These are phyloP conservation scores for Aleadryas rufinucha DNA, from an alignment of 2,113 vertebrate species.

Conservation along the genomic window DNA sequence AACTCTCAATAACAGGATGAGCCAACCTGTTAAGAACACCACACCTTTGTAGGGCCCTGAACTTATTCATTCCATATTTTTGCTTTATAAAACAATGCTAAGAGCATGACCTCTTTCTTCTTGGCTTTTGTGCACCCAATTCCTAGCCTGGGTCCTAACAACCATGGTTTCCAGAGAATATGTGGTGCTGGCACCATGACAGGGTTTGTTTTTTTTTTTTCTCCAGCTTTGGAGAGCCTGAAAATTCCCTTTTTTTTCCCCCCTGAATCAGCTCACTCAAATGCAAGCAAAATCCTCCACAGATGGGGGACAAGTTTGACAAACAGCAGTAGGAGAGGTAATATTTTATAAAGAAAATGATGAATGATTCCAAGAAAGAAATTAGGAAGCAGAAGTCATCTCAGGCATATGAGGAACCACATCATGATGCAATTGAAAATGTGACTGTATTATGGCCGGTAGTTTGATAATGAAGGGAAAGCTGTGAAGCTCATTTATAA, in stretches of 20 bases:
- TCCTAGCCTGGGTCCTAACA: neutral
- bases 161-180: neutral
- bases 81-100: neutral
- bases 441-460: neutral
- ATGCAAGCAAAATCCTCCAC: neutral
- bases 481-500: neutral
- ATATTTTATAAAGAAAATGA: constrained; percentile 35
- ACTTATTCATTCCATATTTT: neutral
- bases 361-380: neutral
- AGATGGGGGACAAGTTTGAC: neutral
- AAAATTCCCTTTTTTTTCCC: neutral
- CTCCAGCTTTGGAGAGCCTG: neutral
- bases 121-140: neutral
- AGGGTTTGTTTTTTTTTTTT: neutral
- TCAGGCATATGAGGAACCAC: neutral
- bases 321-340: constrained; percentile 1
- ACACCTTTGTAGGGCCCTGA: neutral
- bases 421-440: neutral
- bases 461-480: neutral
- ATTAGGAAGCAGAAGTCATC: neutral
- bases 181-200: constrained; percentile 4
- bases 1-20: constrained; percentile 30
- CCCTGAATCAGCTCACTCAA: neutral
- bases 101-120: neutral
- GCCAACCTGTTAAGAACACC: neutral